Evolutionary conservation across 2,113 vertebrate genomes (phyloP).

Genomic region (Lates calcarifer): DNA sequence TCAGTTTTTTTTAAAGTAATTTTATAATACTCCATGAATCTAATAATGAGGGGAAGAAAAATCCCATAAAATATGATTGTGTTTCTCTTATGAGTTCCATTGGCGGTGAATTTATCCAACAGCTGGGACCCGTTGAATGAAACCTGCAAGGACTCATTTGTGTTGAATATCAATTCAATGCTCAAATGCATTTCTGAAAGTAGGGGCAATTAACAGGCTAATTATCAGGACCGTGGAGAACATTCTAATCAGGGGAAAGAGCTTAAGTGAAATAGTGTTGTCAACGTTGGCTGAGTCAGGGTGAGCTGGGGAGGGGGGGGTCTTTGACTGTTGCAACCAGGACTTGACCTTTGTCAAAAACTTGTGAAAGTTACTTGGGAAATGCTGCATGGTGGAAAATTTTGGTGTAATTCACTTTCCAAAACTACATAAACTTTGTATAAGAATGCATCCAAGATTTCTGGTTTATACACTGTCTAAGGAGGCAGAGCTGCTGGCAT

Average conservation of each 20-base stretch:
- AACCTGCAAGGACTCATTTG: constrained; percentile 81
- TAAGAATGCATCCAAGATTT: background rate
- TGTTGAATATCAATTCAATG: constrained; percentile 80
- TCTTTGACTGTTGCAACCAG: constrained; percentile 46
- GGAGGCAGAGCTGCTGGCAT: too few species aligned
- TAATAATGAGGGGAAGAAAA: constrained; percentile 44
- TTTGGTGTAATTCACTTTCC: background rate
- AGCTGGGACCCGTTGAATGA: constrained; percentile 76
- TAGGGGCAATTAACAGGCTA: constrained; percentile 81
- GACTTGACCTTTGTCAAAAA: constrained; percentile 63
- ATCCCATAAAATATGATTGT: constrained; percentile 55
- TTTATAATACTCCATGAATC: constrained; percentile 21
- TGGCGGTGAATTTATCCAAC: constrained; percentile 68
- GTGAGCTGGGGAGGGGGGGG: constrained; percentile 25
- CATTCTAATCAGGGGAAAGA: constrained; percentile 76
- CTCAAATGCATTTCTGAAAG: constrained; percentile 79
- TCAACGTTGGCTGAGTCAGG: constrained; percentile 40
- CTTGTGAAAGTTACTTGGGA: constrained; percentile 33
- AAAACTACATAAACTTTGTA: background rate
- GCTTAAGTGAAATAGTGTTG: constrained; percentile 74
- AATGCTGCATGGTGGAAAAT: background rate
- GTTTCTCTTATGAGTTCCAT: constrained; percentile 63
- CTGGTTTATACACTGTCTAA: background rate
- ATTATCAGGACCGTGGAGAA: constrained; percentile 78
- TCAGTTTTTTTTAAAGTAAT: constrained; percentile 21